Base-by-base conservation (phyloP, 2,797 vertebrate species). In the Peromyscus nudipes region DNA sequence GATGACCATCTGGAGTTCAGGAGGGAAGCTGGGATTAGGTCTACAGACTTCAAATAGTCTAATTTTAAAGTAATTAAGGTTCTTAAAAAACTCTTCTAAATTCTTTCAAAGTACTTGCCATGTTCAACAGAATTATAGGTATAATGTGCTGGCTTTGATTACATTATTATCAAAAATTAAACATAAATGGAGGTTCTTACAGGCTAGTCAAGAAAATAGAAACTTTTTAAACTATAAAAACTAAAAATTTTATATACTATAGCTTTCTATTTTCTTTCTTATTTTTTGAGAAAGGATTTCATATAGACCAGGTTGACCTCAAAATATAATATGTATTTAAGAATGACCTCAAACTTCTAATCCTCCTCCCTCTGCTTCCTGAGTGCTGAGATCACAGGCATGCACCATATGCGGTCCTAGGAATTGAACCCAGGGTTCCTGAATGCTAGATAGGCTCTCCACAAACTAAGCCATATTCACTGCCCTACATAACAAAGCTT, bases 81-180 rank as follows among this genome's bases (percentile, higher is more conserved):
- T 77, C 46, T 49, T 49, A 77, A 87, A 71, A 71, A 52, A 13
- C 49, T 49, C 62, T 92, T 82, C 89, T 31, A 62, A 85, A 60
- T 82, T 71, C 52, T 12, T 88, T 60, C 29, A 62, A 81, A 73
- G 4, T n/a, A 71, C 76, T 73, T 16, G 12, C 27, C 29, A 57
- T 52, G 19, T 93, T 93, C 34, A 73, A 57, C 2, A 96, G 23
- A 95, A 57, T 87, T 84, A 76, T 34, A 49, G 27, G n/a, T 19
- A 43, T 57, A 86, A 97, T 62, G 87, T 90, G n/a, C 4, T 52
- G 23, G 46, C 60, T 92, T 88, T 73, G 6, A 89, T n/a, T 73
- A 67, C 1, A 37, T 46, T 87, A n/a, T 71, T 65, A 25, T 83
- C 37, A 90, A 76, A 73, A 31, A 84, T 60, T 23, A 83, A 85